Evolutionary conservation across 2,113 vertebrate species (phyloP), one percentile per base, ranked within the genome.

Genomic region (Amia ocellicauda): DNA sequence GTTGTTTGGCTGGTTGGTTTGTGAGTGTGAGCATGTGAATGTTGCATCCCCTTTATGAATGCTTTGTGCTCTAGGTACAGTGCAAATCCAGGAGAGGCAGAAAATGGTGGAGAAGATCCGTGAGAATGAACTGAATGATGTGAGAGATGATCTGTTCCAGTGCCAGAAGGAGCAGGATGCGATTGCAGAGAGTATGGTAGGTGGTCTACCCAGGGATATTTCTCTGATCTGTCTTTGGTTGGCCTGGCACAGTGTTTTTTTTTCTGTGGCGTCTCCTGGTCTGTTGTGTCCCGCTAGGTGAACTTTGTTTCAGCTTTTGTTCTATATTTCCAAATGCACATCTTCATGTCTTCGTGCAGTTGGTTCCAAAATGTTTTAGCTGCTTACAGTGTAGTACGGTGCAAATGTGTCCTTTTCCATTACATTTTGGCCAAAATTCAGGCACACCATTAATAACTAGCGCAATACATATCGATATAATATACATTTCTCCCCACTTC

Each of bases 1-100:
- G n/a, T n/a, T n/a, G 5, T 36, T 36, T 36, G 5, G 5, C 11
- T 36, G 10, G 10, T 36, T 36, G 11, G 31, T 36, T 36, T 36
- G 31, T 36, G 31, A 1, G 11, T 7, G 5, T 10, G 2, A 36
- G 31, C 31, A n/a, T 36, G 31, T 36, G 31, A 36, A 36, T 10
- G 11, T 36, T 10, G n/a, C 5, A 36, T 36, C 11, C 31, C 5
- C 31, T 36, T 36, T 2, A 10, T 36, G 31, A 5, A 47, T 29
- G 41, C 47, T 41, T 27, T 43, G 14, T 26, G 23, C 57, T 66
- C 10, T 73, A 99, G 95, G 91, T 54, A 93, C 91, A 24, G 62
- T 93, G 67, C 93, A 98, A 77, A 79, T 89, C 78, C 91, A 91
- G 74, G 89, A 91, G 72, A 86, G 74, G 54, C 92, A 91, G 41